Base-by-base conservation (phyloP, 1,140 invertebrate genomes). In the Harpegnathos saltator region DNA sequence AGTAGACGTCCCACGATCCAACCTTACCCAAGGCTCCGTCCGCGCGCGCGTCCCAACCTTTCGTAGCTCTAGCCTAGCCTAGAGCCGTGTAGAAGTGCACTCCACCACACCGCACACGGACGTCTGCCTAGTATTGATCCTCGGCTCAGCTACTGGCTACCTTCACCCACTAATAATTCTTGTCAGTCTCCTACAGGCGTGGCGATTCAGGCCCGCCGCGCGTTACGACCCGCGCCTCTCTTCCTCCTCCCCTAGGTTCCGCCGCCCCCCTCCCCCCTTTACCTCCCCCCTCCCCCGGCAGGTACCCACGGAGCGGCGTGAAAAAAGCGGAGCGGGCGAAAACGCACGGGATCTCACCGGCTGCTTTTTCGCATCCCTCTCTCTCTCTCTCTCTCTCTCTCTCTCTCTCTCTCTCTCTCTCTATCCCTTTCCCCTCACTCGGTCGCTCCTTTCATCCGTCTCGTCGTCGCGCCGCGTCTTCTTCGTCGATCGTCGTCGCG, bases 111-210 rank as follows among this genome's bases (percentile, higher is more conserved):
- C 89, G 92, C 90, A 92, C 89, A 92, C 89, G 91, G 91, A 92
- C 91, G 92, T 90, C 93, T 94, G 93, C 92, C 92, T 92, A 89
- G 93, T 94, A 94, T 93, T 94, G 93, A 93, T 93, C 92, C 91
- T 91, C 90, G 90, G 92, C 92, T 93, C 92, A 92, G 93, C 92
- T 92, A 93, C 93, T 92, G 93, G 93, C 93, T 93, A 94, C 93
- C 93, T 94, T 94, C 92, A 92, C 93, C 93, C 93, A 93, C 94
- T 94, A 94, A 94, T 94, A 94, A 94, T 94, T 94, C 93, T 94
- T 94, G 93, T 94, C 93, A 93, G 93, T 93, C 93, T 93, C 93
- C 93, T 89, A 90, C 93, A 94, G 91, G 91, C 91, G 89, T 91
- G 91, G 87, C 90, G 89, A 85, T 90, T 86, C 87, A 80, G 84